These are phyloP conservation scores for Sander vitreus DNA, from an alignment of 2,113 vertebrate species.

Conservation along the genomic window DNA sequence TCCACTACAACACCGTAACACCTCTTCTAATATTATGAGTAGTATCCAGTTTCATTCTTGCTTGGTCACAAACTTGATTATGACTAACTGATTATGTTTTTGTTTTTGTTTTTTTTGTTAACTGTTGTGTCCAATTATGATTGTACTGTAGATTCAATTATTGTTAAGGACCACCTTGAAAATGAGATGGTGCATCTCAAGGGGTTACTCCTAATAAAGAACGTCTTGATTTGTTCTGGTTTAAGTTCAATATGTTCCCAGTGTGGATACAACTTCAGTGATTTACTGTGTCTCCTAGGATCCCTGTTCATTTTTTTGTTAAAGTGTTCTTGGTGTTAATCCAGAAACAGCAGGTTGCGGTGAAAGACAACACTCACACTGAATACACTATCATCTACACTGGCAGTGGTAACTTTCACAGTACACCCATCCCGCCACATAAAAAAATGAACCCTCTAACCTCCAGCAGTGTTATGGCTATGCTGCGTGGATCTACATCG, in stretches of 20 bases:
- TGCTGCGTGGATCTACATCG: background rate
- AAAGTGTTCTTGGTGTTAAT: slow-evolving; percentile 73
- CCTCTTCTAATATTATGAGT: too few relatives aligned
- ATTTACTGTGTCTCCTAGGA: slow-evolving; percentile 1
- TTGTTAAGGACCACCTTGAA: too few relatives aligned
- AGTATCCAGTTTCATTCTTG: too few relatives aligned
- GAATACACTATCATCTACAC: slow-evolving; percentile 7
- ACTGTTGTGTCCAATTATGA: too few relatives aligned
- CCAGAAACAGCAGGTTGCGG: slow-evolving; percentile 77
- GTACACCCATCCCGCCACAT: background rate
- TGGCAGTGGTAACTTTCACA: slow-evolving; percentile 19
- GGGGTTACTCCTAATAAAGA: too few relatives aligned
- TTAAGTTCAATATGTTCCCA: background rate
- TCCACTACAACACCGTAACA: too few relatives aligned
- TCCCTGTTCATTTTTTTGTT: slow-evolving; percentile 16
- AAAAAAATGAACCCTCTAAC: slow-evolving; percentile 34
- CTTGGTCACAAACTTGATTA: too few relatives aligned
- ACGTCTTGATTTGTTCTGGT: background rate
- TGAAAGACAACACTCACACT: slow-evolving; percentile 46
- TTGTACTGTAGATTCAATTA: too few relatives aligned
- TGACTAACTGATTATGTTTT: too few relatives aligned
- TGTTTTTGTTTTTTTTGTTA: too few relatives aligned
- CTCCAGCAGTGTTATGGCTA: slow-evolving; percentile 19
- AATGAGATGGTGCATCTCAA: too few relatives aligned
- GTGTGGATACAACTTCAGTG: background rate